phyloP scores from a whole-genome alignment of 2,797 vertebrate species.

The Agapornis canus region DNA sequence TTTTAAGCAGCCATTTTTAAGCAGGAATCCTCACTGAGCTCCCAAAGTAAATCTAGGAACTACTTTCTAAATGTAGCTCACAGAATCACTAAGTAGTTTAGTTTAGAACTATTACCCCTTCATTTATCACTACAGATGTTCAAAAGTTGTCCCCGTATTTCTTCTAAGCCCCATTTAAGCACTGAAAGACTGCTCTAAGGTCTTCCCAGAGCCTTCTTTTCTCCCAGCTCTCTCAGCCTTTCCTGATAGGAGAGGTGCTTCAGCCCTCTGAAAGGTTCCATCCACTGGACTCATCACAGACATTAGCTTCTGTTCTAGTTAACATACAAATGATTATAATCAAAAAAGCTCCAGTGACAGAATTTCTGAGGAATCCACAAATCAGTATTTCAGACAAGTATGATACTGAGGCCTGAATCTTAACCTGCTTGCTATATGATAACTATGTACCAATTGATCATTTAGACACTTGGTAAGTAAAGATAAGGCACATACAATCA shows the following conservation, averaged over 20 bases:
- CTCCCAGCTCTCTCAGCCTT: neutral
- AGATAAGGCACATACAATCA: neutral
- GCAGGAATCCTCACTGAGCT: neutral
- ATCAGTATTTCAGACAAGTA: neutral
- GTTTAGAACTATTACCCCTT: neutral
- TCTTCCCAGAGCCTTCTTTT: neutral
- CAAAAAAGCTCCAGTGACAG: neutral
- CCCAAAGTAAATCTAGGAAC: neutral
- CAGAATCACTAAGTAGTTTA: neutral
- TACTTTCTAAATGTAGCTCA: neutral
- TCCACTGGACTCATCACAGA: neutral
- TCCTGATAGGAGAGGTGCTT: neutral
- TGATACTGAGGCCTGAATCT: neutral
- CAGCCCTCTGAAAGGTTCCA: neutral
- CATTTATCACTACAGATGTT: neutral
- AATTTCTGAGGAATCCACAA: neutral
- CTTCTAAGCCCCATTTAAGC: neutral
- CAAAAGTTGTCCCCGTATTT: neutral
- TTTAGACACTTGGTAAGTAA: neutral
- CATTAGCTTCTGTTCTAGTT: neutral
- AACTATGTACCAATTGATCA: accelerated
- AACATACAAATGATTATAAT: neutral
- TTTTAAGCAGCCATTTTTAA: neutral
- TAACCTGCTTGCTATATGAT: neutral
- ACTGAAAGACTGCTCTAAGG: neutral